Conservation (phyloP, 2,113 vertebrate species). For the Mustela nigripes region DNA sequence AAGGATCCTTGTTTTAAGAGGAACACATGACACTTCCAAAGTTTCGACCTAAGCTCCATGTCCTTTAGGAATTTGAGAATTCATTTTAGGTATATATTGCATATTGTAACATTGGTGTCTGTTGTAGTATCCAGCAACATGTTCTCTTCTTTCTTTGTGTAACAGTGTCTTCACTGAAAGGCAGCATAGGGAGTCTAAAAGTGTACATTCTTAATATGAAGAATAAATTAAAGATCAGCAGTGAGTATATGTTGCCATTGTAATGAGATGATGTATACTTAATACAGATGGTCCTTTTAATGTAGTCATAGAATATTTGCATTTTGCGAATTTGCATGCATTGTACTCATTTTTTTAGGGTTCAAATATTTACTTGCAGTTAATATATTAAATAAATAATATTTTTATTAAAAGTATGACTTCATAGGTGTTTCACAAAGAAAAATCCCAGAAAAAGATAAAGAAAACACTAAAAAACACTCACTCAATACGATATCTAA, state of each 20-base stretch:
- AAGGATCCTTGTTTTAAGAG: not conserved
- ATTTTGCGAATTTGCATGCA: slow-evolving; percentile 7
- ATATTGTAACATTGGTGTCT: not conserved
- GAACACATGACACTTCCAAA: not conserved
- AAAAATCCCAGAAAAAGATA: not conserved
- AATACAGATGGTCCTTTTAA: not conserved
- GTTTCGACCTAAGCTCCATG: not conserved
- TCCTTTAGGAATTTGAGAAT: not conserved
- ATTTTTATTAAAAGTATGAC: slow-evolving; percentile 16
- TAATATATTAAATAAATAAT: not conserved
- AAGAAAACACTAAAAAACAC: not conserved
- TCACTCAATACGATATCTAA: not conserved
- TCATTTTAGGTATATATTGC: not conserved
- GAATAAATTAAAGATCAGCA: not conserved
- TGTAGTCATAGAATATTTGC: not conserved
- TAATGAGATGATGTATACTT: not conserved
- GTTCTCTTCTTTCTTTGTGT: not conserved
- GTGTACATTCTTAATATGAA: not conserved
- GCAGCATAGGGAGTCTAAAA: not conserved
- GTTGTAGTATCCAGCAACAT: not conserved
- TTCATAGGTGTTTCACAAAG: slow-evolving; percentile 67
- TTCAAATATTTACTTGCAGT: slow-evolving; percentile 19
- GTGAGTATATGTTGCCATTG: not conserved
- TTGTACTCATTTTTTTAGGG: slow-evolving; percentile 73
- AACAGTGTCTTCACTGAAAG: not conserved